Evolutionary conservation across 1,140 invertebrate species (phyloP).

Genomic region (Drosophila arizonae): DNA sequence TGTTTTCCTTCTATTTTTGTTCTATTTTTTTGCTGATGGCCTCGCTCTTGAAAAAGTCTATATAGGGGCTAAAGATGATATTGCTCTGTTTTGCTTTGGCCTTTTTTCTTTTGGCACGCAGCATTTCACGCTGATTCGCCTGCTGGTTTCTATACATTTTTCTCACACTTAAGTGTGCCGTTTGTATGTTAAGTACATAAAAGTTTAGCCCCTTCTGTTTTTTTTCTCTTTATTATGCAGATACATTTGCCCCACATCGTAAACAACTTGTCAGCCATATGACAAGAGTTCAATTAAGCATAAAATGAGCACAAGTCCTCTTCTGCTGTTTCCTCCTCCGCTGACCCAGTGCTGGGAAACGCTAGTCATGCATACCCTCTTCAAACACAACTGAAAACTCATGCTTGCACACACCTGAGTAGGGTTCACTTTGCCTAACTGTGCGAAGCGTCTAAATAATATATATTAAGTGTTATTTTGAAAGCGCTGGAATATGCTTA

Average conservation of each 20-base stretch:
- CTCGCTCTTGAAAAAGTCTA: conserved; percentile 35
- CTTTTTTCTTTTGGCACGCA: conserved; percentile 3
- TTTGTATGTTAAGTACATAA: conserved; percentile 34
- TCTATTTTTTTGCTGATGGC: conserved; percentile 18
- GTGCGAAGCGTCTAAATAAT: conserved; percentile 26
- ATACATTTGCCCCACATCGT: conserved; percentile 30
- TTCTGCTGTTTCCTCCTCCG: neutral
- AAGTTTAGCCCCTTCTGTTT: conserved; percentile 4
- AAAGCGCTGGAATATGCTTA: conserved; percentile 2
- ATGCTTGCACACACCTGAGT: conserved; percentile 27
- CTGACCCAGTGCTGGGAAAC: neutral
- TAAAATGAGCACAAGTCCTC: conserved; percentile 28
- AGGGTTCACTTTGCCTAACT: conserved; percentile 32
- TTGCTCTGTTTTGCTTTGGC: conserved; percentile 10
- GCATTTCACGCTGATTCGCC: conserved; percentile 24
- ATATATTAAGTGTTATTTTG: conserved; percentile 25
- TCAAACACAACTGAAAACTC: conserved; percentile 36
- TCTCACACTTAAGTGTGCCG: conserved; percentile 21
- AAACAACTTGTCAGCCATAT: conserved; percentile 39
- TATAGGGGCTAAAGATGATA: conserved; percentile 11
- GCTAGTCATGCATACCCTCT: conserved; percentile 27
- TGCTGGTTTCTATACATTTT: conserved; percentile 20
- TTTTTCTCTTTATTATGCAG: conserved; percentile 8
- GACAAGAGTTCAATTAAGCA: conserved; percentile 51
- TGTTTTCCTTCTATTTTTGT: neutral